Conservation (phyloP, 2,113 vertebrate species). For the Microtus ochrogaster region DNA sequence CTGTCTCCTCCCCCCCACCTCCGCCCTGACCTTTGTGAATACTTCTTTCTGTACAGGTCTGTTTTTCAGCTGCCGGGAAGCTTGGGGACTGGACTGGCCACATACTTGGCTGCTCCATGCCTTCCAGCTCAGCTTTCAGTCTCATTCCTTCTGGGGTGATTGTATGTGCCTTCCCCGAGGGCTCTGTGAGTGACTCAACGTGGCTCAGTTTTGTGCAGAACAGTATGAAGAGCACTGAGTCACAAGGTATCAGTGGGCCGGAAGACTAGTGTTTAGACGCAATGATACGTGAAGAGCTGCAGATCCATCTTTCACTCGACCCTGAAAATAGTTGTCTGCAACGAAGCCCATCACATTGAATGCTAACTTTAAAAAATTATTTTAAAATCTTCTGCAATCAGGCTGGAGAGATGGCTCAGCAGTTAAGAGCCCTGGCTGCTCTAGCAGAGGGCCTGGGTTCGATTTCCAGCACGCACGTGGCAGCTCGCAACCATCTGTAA, state of each 20-base stretch:
- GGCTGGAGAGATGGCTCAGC: background rate
- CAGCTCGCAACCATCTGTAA: background rate
- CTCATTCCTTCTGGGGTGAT: background rate
- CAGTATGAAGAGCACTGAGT: slow-evolving; percentile 8
- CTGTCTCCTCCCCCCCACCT: too few species aligned
- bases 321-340: background rate
- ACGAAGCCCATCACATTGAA: background rate
- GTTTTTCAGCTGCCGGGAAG: slow-evolving; percentile 1
- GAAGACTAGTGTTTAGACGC: background rate
- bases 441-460: background rate
- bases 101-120: background rate
- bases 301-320: background rate
- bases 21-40: background rate
- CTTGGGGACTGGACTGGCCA: background rate
- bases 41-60: slow-evolving; percentile 25
- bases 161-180: background rate
- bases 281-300: slow-evolving; percentile 10
- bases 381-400: background rate
- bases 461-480: background rate
- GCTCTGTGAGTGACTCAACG: background rate
- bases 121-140: slow-evolving; percentile 6
- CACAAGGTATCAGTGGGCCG: background rate
- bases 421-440: background rate
- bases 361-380: background rate
- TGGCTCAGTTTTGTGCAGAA: slow-evolving; percentile 33